Evolutionary conservation across 2,113 vertebrate species (phyloP).

Genomic region (Microcebus griseorufus): DNA sequence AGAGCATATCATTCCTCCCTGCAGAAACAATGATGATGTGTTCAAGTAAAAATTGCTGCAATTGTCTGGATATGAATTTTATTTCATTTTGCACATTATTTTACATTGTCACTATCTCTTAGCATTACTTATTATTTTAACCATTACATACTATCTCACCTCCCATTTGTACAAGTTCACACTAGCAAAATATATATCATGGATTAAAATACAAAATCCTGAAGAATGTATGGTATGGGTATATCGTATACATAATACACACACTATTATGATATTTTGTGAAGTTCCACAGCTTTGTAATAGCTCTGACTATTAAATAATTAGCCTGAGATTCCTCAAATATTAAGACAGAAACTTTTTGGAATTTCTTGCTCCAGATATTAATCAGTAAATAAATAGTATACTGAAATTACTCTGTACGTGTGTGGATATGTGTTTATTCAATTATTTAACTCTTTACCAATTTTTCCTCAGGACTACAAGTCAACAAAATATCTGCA

Average conservation of each 20-base stretch:
- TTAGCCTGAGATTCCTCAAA: background rate
- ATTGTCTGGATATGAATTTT: background rate
- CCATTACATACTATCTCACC: too few species aligned
- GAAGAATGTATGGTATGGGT: background rate
- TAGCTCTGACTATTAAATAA: background rate
- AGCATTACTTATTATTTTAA: background rate
- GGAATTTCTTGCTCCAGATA: background rate
- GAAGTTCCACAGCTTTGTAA: background rate
- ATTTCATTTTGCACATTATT: background rate
- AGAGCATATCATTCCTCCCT: background rate
- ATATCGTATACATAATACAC: background rate
- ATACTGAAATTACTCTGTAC: background rate
- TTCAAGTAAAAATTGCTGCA: constrained; percentile 44
- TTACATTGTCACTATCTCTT: background rate
- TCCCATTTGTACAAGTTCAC: background rate
- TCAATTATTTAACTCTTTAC: background rate
- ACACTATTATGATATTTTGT: background rate
- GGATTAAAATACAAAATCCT: background rate
- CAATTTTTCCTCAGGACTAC: background rate
- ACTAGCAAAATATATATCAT: background rate
- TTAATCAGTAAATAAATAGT: background rate
- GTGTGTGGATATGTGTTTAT: background rate
- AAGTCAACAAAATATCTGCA: background rate
- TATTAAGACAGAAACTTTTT: background rate
- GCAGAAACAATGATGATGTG: background rate